Base-by-base conservation (phyloP, 2,888 invertebrate genomes). In the Cloeon dipterum region DNA sequence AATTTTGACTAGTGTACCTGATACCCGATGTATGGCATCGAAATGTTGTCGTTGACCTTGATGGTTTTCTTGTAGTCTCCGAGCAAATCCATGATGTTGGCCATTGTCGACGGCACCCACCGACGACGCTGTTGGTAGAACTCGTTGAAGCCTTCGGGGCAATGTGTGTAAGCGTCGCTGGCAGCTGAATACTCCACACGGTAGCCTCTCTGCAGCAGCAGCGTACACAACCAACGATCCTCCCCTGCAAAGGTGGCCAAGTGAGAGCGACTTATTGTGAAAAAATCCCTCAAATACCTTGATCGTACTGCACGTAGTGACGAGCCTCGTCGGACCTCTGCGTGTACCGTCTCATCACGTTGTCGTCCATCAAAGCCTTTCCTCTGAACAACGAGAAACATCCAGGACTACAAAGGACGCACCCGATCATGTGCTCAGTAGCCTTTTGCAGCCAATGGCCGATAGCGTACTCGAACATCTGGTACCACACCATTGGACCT, bases 41-140 rank as follows among this genome's bases (percentile, higher is more conserved):
- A 89, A 48, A 94, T 88, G 49, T 83, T 83, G 47, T 88, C 82
- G 51, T 94, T 94, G 36, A 76, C 66, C 50, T 68, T 62, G 16
- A 88, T 73, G 2, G 86, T 85, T 41, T 69, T 65, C 46, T 75
- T 73, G 43, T 77, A 74, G 51, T 83, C 78, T 8, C 65, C 63
- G 1, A 89, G 61, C 40, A 94, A 63, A 56, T 94, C 93, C 45
- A 89, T 63, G 46, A 93, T 88, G 53, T 94, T 94, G 21, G 89
- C 91, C 55, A 89, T 79, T 0, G 93, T 94, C 2, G 93, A 93
- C 1, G 93, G 91, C 41, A 89, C 85, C 93, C 93, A 94, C 26
- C 93, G 70, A 11, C 93, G 68, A 11, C 93, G 68, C 55, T 93
- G 93, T 56, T 88, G 86, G 58, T 75, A 94, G 59, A 94, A 93